Evolutionary conservation across 2,888 invertebrate genomes (phyloP).

Genomic region (Leptinotarsa peninsularis): DNA sequence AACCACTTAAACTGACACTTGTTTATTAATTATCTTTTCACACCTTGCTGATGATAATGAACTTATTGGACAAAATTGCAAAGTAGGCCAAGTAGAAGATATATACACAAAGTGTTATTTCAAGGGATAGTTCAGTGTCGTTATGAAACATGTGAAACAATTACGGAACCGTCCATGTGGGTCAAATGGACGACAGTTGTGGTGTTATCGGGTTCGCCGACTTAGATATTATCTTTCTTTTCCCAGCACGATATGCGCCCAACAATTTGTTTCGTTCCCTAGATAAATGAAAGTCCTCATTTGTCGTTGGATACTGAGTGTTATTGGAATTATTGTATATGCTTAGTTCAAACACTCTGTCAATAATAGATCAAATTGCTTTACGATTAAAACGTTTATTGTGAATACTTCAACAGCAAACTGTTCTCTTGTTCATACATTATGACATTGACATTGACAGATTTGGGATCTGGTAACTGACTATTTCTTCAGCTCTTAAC

Average conservation of each 20-base stretch:
- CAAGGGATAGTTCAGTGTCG: slow-evolving; percentile 38
- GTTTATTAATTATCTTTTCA: neutral
- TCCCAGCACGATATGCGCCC: slow-evolving; percentile 55
- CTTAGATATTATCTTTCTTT: slow-evolving; percentile 53
- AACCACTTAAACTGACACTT: too few relatives aligned
- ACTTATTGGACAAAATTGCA: neutral
- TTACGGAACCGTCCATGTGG: slow-evolving; percentile 54
- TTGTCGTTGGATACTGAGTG: neutral
- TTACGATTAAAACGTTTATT: too few relatives aligned
- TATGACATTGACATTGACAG: too few relatives aligned
- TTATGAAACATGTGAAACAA: slow-evolving; percentile 57
- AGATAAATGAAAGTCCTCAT: slow-evolving; percentile 42
- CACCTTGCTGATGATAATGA: slow-evolving; percentile 3
- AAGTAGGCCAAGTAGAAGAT: slow-evolving; percentile 10
- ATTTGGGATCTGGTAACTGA: too few relatives aligned
- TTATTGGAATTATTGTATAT: neutral
- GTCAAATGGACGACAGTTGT: slow-evolving; percentile 55
- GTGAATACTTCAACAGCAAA: too few relatives aligned
- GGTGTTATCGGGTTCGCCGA: slow-evolving; percentile 49
- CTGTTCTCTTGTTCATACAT: too few relatives aligned
- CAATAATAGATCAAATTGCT: too few relatives aligned
- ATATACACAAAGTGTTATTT: slow-evolving; percentile 26
- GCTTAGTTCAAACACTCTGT: neutral
- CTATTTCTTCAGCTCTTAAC: too few relatives aligned
- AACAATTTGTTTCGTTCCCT: slow-evolving; percentile 45